phyloP scores from a whole-genome alignment of 1,140 invertebrate species.

The Drosophila teissieri region DNA sequence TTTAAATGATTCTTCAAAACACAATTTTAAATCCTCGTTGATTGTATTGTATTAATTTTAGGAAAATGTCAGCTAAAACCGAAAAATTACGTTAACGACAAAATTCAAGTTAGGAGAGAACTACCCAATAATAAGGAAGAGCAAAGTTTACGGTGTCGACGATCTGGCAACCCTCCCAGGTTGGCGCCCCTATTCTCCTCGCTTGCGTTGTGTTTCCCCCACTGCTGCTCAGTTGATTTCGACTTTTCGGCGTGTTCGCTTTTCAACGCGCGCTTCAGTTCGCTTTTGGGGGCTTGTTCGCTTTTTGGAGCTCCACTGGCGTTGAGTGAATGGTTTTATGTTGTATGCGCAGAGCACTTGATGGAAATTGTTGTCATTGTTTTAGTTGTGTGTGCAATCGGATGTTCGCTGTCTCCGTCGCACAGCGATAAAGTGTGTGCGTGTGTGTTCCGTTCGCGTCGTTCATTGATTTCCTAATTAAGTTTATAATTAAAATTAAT shows the following conservation, averaged over 20 bases:
- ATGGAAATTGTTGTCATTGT: constrained; percentile 67
- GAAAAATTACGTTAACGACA: too few species aligned
- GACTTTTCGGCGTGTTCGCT: constrained; percentile 16
- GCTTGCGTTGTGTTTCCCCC: constrained; percentile 11
- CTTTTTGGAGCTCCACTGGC: constrained; percentile 7
- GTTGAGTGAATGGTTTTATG: constrained; percentile 45
- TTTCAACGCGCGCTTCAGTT: constrained; percentile 16
- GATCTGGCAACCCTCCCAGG: constrained; percentile 3
- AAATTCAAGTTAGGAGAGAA: too few species aligned
- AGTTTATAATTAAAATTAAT: constrained; percentile 85
- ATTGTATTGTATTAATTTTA: too few species aligned
- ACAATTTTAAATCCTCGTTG: too few species aligned
- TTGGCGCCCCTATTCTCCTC: constrained; percentile 26
- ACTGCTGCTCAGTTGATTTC: constrained; percentile 33
- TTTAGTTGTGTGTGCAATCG: constrained; percentile 53
- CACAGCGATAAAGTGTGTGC: constrained; percentile 53
- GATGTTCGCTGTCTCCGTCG: constrained; percentile 38
- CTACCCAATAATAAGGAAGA: too few species aligned
- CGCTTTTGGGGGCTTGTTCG: constrained; percentile 41
- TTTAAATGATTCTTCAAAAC: too few species aligned
- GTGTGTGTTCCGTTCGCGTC: constrained; percentile 63
- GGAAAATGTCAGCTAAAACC: too few species aligned
- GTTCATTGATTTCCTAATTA: constrained; percentile 85
- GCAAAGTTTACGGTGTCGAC: neutral
- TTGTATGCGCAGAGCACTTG: constrained; percentile 69